Percentiles rank a stretch among this genome's conserved stretches.
Evolutionary conservation across 1,140 invertebrate species (phyloP).

Genomic region (Dryas iulia): DNA sequence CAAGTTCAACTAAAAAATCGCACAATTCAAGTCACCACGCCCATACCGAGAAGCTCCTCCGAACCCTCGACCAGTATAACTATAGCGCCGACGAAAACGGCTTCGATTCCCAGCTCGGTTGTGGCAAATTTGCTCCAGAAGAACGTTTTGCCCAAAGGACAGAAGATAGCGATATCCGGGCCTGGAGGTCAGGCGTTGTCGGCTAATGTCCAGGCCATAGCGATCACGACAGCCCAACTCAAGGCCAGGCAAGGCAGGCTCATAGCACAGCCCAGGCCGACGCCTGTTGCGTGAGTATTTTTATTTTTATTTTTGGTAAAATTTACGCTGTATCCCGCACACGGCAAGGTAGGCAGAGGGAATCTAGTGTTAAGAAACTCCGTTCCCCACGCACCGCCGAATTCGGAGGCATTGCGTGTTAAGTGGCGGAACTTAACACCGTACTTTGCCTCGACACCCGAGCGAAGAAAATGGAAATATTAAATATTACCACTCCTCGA

Average conservation of each 20-base stretch:
- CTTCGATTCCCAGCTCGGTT: conserved; percentile 54
- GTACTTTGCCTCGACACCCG: too few relatives aligned
- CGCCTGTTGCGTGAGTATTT: conserved; percentile 47
- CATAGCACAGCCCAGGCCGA: conserved; percentile 47
- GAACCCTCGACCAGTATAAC: conserved; percentile 51
- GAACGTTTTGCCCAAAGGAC: conserved; percentile 52
- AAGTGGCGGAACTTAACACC: too few relatives aligned
- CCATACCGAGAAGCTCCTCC: conserved; percentile 28
- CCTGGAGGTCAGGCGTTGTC: conserved; percentile 45
- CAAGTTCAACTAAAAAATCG: conserved; percentile 63
- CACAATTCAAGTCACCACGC: conserved; percentile 44
- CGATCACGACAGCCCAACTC: conserved; percentile 55
- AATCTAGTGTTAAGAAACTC: too few relatives aligned
- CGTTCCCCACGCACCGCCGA: too few relatives aligned
- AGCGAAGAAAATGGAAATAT: too few relatives aligned
- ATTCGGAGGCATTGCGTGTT: too few relatives aligned
- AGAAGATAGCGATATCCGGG: conserved; percentile 58
- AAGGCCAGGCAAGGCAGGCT: conserved; percentile 58
- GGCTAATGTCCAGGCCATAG: conserved; percentile 65
- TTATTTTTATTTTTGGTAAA: not conserved
- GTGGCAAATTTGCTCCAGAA: conserved; percentile 68
- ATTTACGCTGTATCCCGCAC: too few relatives aligned
- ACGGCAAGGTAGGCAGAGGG: too few relatives aligned
- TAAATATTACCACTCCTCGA: too few relatives aligned
- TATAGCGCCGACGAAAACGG: conserved; percentile 43